Evolutionary conservation across 2,113 vertebrate species (phyloP).

Genomic region (Dryoscopus gambensis): DNA sequence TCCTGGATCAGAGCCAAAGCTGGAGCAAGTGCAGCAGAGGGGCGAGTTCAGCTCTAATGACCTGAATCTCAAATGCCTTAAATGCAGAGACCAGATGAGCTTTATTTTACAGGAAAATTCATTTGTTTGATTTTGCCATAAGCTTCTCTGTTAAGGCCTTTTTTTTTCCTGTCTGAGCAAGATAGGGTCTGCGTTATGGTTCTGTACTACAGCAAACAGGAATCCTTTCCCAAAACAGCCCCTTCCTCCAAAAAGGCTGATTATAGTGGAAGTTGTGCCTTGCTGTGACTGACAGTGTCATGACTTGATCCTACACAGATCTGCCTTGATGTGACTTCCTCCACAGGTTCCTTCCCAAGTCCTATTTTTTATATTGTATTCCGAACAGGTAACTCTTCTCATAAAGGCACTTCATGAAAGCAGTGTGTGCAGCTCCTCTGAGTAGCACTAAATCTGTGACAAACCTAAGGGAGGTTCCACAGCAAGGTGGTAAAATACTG

Average conservation of each 20-base stretch:
- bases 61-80: neutral
- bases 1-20: neutral
- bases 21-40: neutral
- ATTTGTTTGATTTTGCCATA: neutral
- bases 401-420: neutral
- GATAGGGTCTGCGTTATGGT: neutral
- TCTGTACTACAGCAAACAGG: neutral
- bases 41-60: neutral
- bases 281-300: neutral
- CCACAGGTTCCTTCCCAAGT: neutral
- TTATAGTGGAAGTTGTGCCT: neutral
- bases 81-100: neutral
- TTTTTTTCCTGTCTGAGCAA: neutral
- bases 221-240: neutral
- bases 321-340: neutral
- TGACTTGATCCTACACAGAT: neutral
- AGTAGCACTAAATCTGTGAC: neutral
- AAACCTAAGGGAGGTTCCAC: neutral
- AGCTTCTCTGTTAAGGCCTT: neutral
- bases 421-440: neutral
- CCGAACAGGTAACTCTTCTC: neutral
- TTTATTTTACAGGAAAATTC: neutral
- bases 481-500: neutral
- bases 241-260: neutral
- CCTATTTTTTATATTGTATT: neutral